A percentile compares a stretch with the other conserved stretches of the same genome.
Conservation (phyloP, 2,113 vertebrate genomes). For the Gavia stellata region DNA sequence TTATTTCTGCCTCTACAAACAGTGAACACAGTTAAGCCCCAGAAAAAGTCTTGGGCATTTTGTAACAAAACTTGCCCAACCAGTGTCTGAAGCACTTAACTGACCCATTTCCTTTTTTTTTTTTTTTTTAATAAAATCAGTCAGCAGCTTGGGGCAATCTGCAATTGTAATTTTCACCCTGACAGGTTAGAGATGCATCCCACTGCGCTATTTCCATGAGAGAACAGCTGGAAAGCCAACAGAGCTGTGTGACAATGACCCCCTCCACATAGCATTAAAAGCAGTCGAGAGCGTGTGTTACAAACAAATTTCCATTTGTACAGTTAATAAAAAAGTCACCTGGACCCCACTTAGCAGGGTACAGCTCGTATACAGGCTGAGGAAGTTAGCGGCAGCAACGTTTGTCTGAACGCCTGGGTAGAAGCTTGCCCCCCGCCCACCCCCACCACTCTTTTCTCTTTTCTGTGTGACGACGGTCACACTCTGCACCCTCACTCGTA, state of each 20-base stretch:
- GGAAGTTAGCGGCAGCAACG: neutral
- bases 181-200: neutral
- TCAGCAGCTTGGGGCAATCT: neutral
- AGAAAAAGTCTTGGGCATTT: neutral
- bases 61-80: neutral
- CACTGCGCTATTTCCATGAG: neutral
- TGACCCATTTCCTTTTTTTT: neutral
- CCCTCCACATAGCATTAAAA: fast-evolving
- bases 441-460: fast-evolving
- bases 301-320: neutral
- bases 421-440: neutral
- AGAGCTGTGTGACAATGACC: neutral
- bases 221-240: neutral
- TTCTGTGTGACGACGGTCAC: neutral
- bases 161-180: neutral
- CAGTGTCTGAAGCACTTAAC: neutral
- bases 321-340: neutral
- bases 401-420: fast-evolving
- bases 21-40: neutral
- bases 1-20: neutral
- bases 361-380: neutral
- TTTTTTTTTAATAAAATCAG: neutral
- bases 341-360: neutral
- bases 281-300: fast-evolving
- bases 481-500: slow-evolving; percentile 79